Evolutionary conservation across 1,140 invertebrate genomes (phyloP).

Genomic region (Dinothrombium tinctorium): DNA sequence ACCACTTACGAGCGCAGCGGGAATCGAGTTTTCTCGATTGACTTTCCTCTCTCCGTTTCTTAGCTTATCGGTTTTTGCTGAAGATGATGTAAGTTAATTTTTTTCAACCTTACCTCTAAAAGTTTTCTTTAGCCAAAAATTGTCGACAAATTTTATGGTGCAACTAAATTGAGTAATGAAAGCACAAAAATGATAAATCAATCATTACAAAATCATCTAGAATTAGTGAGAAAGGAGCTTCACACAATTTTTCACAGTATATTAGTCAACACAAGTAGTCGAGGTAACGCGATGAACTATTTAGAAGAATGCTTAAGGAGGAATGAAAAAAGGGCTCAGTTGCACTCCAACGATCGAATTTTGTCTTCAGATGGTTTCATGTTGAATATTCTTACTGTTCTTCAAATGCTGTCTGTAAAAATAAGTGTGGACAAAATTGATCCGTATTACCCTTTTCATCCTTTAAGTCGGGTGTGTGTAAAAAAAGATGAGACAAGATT

Average conservation of each 20-base stretch:
- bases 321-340: constrained; percentile 67
- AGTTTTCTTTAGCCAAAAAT: constrained; percentile 19
- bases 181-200: constrained; percentile 19
- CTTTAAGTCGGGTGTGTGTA: constrained; percentile 44
- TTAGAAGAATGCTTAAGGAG: constrained; percentile 42
- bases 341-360: constrained; percentile 25
- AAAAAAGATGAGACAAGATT: constrained; percentile 26
- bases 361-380: constrained; percentile 51
- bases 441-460: constrained; percentile 50
- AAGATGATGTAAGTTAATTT: constrained; percentile 40
- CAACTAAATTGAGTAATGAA: constrained; percentile 20
- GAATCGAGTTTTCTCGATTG: constrained; percentile 52
- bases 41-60: constrained; percentile 74
- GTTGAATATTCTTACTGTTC: constrained; percentile 51
- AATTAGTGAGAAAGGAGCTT: constrained; percentile 19
- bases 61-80: constrained; percentile 64
- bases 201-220: constrained; percentile 18
- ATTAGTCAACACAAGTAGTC: constrained; percentile 45
- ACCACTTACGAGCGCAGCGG: constrained; percentile 36
- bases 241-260: constrained; percentile 61
- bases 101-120: not conserved
- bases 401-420: constrained; percentile 42
- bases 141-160: constrained; percentile 23
- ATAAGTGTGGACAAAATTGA: constrained; percentile 57
- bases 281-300: constrained; percentile 50